Conservation (phyloP, 2,888 invertebrate genomes). For the Eupithecia vulgata region DNA sequence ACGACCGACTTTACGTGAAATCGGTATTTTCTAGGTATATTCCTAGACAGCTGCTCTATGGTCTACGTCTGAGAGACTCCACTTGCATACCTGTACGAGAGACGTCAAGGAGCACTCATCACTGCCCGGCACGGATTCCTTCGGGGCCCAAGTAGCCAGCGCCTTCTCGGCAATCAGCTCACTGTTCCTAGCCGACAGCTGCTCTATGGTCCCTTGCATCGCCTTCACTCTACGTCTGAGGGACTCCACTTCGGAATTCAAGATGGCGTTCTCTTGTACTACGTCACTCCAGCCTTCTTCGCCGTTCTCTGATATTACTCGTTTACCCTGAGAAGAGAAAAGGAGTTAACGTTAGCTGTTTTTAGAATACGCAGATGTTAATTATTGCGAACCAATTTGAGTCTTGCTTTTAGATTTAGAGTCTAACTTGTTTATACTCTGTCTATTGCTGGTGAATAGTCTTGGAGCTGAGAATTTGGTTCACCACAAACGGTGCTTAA, state of each 20-base stretch:
- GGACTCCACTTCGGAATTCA: constrained; percentile 94
- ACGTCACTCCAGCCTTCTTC: constrained; percentile 95
- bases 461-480: background rate
- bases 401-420: background rate
- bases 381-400: background rate
- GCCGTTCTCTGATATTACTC: constrained; percentile 93
- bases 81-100: constrained; percentile 78
- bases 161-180: constrained; percentile 92
- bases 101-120: constrained; percentile 74
- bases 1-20: no score
- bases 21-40: no score
- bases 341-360: background rate
- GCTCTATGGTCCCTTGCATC: constrained; percentile 96
- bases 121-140: constrained; percentile 69
- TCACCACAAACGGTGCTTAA: background rate
- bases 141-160: constrained; percentile 85
- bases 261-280: constrained; percentile 97
- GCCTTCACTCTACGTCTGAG: constrained; percentile 95
- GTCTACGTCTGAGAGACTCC: background rate
- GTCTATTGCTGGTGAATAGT: background rate
- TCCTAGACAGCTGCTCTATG: no score
- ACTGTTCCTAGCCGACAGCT: constrained; percentile 91
- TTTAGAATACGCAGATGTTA: background rate
- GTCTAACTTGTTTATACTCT: background rate
- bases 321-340: constrained; percentile 87